phyloP scores from a whole-genome alignment of 2,888 invertebrate species.

The Drosophila rubida region DNA sequence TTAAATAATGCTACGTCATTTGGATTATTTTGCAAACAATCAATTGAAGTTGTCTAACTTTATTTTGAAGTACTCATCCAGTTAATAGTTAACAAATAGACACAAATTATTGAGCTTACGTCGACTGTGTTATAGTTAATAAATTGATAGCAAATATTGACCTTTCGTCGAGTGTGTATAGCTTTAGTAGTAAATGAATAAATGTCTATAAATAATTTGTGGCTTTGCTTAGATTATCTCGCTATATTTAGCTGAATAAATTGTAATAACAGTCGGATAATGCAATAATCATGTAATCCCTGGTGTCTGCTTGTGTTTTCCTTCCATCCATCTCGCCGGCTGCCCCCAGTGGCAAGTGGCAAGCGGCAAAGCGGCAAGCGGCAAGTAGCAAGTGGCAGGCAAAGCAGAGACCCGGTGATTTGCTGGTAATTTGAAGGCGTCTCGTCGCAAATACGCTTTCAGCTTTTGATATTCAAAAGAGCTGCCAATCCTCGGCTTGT shows the following conservation, averaged over 20 bases:
- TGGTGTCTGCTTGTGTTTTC: slow-evolving; percentile 1
- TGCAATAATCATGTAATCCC: slow-evolving; percentile 3
- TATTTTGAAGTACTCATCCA: too few relatives aligned
- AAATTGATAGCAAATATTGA: too few relatives aligned
- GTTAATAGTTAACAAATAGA: too few relatives aligned
- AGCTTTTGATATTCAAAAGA: slow-evolving; percentile 13
- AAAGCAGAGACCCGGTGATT: neutral
- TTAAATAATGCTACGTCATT: too few relatives aligned
- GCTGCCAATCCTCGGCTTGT: neutral
- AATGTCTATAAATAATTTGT: too few relatives aligned
- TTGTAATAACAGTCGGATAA: slow-evolving; percentile 3
- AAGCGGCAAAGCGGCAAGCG: slow-evolving; percentile 1
- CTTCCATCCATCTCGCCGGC: neutral
- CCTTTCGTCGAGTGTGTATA: too few relatives aligned
- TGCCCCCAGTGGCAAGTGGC: slow-evolving; percentile 1
- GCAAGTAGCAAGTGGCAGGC: neutral
- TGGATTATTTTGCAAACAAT: too few relatives aligned
- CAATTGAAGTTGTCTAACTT: too few relatives aligned
- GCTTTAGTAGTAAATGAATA: too few relatives aligned
- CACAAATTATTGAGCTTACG: too few relatives aligned
- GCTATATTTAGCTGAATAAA: neutral
- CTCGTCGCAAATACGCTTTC: slow-evolving; percentile 26
- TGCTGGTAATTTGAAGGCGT: slow-evolving; percentile 32
- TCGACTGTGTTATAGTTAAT: too few relatives aligned
- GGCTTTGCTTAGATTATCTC: neutral